These are phyloP conservation scores for Drosophila hydei DNA, from an alignment of 1,140 invertebrate species.

Conservation along the genomic window DNA sequence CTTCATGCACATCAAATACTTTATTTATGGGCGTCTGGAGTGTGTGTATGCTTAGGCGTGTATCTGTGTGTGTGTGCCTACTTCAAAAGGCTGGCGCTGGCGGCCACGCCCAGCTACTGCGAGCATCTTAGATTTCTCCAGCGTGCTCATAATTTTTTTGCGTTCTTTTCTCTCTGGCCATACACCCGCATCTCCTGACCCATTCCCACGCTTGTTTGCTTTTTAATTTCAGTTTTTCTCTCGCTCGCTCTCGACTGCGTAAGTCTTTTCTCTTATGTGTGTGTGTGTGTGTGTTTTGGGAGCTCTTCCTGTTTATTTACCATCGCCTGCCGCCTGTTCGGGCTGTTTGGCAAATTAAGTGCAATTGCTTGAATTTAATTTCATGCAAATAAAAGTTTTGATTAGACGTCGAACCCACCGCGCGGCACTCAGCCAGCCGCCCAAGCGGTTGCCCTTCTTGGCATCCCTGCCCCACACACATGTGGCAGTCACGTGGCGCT, in stretches of 20 bases:
- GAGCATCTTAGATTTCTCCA: constrained; percentile 62
- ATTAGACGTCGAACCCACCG: constrained; percentile 60
- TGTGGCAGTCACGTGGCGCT: constrained; percentile 52
- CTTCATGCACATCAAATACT: constrained; percentile 83
- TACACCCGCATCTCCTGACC: constrained; percentile 9
- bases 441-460: constrained; percentile 8
- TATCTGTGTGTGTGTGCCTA: constrained; percentile 41
- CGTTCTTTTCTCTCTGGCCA: constrained; percentile 22
- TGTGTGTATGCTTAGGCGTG: constrained; percentile 45
- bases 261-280: constrained; percentile 51
- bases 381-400: constrained; percentile 83
- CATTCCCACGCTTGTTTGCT: constrained; percentile 64
- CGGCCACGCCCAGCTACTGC: constrained; percentile 58
- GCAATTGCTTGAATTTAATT: constrained; percentile 83
- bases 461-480: constrained; percentile 36
- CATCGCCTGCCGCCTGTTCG: constrained; percentile 50
- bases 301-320: constrained; percentile 71
- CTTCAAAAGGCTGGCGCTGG: constrained; percentile 67
- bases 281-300: constrained; percentile 21
- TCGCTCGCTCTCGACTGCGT: constrained; percentile 14
- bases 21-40: constrained; percentile 77
- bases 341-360: constrained; percentile 80
- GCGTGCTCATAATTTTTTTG: constrained; percentile 71
- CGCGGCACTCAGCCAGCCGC: background rate
- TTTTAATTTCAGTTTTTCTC: constrained; percentile 69